phyloP scores from a whole-genome alignment of 2,113 vertebrate species.

The Dascyllus trimaculatus region DNA sequence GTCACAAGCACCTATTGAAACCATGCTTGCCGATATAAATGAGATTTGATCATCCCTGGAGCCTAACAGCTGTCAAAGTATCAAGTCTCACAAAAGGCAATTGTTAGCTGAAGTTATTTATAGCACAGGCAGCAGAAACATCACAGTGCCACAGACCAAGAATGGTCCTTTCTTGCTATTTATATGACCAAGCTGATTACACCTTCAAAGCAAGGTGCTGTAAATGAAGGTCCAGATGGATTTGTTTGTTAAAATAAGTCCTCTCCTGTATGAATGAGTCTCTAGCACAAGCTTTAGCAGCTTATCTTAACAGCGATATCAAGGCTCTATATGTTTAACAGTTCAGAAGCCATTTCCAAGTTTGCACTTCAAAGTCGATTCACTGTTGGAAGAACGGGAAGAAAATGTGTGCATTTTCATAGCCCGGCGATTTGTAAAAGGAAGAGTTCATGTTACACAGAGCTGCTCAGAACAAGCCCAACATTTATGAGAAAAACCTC shows the following conservation, averaged over 20 bases:
- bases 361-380: slow-evolving; percentile 2
- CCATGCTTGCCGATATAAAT: slow-evolving; percentile 41
- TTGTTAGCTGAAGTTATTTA: slow-evolving; percentile 67
- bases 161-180: slow-evolving; percentile 64
- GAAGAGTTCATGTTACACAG: slow-evolving; percentile 10
- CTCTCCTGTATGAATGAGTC: slow-evolving; percentile 11
- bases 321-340: slow-evolving; percentile 3
- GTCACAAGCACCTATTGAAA: slow-evolving; percentile 9
- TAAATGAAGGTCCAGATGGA: slow-evolving; percentile 22
- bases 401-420: not conserved
- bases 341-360: not conserved
- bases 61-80: slow-evolving; percentile 54
- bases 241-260: slow-evolving; percentile 29
- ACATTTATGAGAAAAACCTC: slow-evolving; percentile 27
- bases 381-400: not conserved
- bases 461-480: slow-evolving; percentile 17
- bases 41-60: slow-evolving; percentile 51
- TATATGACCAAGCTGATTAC: slow-evolving; percentile 45
- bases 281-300: not conserved
- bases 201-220: slow-evolving; percentile 14
- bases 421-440: not conserved
- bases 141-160: slow-evolving; percentile 24
- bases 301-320: not conserved
- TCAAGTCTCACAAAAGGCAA: slow-evolving; percentile 50
- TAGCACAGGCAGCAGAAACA: slow-evolving; percentile 43